Evolutionary conservation across 1,140 invertebrate genomes (phyloP).

Genomic region (Drosophila kurseongensis): DNA sequence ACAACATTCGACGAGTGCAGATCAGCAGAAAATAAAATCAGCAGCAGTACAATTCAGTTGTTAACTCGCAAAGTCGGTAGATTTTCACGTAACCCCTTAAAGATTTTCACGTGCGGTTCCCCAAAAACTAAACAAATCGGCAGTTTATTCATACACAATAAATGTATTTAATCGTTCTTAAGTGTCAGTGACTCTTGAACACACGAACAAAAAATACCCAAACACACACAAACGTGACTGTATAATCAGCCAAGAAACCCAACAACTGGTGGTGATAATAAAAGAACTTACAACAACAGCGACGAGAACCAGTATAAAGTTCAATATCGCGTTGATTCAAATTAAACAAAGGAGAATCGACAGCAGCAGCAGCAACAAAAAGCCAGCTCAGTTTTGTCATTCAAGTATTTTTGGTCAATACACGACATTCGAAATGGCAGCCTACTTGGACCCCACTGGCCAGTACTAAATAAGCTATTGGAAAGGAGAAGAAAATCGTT

Average conservation of each 20-base stretch:
- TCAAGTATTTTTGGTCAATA: constrained; percentile 64
- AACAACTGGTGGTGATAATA: constrained; percentile 73
- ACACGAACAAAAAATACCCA: constrained; percentile 30
- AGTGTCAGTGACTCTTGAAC: constrained; percentile 80
- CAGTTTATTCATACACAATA: constrained; percentile 67
- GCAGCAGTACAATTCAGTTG: too few relatives aligned
- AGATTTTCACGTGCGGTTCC: constrained; percentile 40
- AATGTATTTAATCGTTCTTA: constrained; percentile 63
- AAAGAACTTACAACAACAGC: constrained; percentile 81
- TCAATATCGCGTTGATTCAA: constrained; percentile 62
- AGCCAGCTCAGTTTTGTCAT: constrained; percentile 63
- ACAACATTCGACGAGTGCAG: constrained; percentile 77
- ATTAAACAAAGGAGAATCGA: constrained; percentile 71
- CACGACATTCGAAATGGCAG: constrained; percentile 62
- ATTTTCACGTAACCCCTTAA: constrained; percentile 40
- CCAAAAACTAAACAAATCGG: constrained; percentile 50
- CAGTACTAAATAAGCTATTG: constrained; percentile 45
- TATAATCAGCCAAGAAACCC: constrained; percentile 70
- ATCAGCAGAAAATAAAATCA: constrained; percentile 27
- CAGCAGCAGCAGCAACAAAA: constrained; percentile 19
- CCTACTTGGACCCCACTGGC: constrained; percentile 71
- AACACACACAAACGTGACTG: constrained; percentile 54
- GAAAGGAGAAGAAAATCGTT: background rate
- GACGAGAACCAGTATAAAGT: constrained; percentile 73
- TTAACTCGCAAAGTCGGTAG: constrained; percentile 24